phyloP scores from a whole-genome alignment of 2,888 invertebrate species.

The Mactromeris polynyma region DNA sequence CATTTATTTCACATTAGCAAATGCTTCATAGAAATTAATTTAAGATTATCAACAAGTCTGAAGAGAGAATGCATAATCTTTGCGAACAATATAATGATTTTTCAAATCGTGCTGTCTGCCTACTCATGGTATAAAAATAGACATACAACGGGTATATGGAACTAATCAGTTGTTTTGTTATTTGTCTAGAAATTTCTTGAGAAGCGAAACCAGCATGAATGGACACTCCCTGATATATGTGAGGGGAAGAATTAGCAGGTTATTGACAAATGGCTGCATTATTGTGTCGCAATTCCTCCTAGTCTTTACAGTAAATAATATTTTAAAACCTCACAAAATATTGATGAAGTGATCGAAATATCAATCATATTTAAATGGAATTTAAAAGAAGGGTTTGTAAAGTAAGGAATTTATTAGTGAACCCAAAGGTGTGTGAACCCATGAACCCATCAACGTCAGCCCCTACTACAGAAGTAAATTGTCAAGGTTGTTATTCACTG shows the following conservation, averaged over 20 bases:
- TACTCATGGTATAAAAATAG: slow-evolving; percentile 11
- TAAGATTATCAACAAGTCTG: neutral
- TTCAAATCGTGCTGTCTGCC: slow-evolving; percentile 18
- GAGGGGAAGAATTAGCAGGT: neutral
- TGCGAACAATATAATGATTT: neutral
- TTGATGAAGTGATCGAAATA: too few relatives aligned
- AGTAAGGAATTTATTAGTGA: too few relatives aligned
- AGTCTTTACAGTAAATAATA: neutral
- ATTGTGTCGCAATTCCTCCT: neutral
- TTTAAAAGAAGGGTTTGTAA: too few relatives aligned
- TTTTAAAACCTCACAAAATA: too few relatives aligned
- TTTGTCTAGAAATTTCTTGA: slow-evolving; percentile 6
- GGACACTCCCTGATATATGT: neutral
- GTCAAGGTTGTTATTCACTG: too few relatives aligned
- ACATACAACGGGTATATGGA: neutral
- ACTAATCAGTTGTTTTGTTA: neutral
- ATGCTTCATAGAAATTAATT: neutral
- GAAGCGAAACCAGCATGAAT: neutral
- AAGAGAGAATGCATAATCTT: neutral
- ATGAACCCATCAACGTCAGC: too few relatives aligned
- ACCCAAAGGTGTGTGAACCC: too few relatives aligned
- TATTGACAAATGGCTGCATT: neutral
- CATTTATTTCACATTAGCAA: slow-evolving; percentile 5
- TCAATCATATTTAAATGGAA: too few relatives aligned
- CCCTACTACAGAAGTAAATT: too few relatives aligned